Base-by-base conservation (phyloP, 37 sponge, comb jelly and placozoan species). In the Haliclona indistincta region DNA sequence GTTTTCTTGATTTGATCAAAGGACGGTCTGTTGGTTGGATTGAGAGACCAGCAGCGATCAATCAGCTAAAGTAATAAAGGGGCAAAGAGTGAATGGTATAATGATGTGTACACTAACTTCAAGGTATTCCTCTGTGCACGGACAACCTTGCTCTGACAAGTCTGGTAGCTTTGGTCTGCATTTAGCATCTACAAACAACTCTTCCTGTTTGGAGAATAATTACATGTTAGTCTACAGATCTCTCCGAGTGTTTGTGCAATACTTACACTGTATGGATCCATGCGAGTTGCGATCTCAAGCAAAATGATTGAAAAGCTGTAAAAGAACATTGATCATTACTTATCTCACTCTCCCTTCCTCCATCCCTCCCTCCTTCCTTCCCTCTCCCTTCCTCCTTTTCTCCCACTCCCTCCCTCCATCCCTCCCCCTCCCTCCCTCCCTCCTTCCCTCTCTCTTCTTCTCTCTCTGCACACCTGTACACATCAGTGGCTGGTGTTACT, bases 1-100 rank as follows among this genome's bases (percentile, higher is more conserved):
- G 55, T 54, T 64, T 86, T 94, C 56, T 84, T 94, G 1, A 91
- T 56, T 26, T 76, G 73, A 19, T 91, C 88, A 84, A 91, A 91
- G 29, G 79, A 84, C 19, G 86, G 91, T 44, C 95, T 63, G 0
- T 45, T 47, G 30, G 51, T 35, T 2, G 88, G 85, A n/a, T 30
- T 22, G 8, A 54, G 58, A 26, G 55, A 49, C 91, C 91, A 94
- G 67, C 95, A 94, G 1, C 63, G 64, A 37, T 66, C 6, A 19
- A 91, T 91, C 39, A 94, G 62, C 95, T 94, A 58, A 22, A 39
- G 3, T 15, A 2, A 49, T 2, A 53, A 52, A 35, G 73, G 54
- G 20, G 8, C 8, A 3, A 47, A 11, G 30, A 64, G 4, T 30
- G 33, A 5, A 30, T 54, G 4, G 22, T 47, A 40, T 44, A 40